Evolutionary conservation across 2,888 invertebrate genomes (phyloP).

Genomic region (Nephrocerus scutellatus): DNA sequence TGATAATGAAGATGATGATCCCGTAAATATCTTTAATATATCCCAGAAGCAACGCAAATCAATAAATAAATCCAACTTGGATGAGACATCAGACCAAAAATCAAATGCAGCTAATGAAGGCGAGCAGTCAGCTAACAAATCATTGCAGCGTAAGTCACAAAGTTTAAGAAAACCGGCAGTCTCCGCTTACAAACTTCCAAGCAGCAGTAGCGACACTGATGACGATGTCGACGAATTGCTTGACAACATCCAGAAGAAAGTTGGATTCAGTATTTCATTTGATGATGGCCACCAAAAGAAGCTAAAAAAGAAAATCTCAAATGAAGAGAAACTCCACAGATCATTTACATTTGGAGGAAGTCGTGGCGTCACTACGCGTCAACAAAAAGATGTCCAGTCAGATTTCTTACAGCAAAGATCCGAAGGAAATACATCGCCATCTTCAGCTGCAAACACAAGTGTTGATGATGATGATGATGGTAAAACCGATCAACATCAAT

Average conservation of each 20-base stretch:
- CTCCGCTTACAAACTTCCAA: not conserved
- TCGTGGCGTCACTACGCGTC: not conserved
- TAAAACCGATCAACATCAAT: not conserved
- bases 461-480: not conserved
- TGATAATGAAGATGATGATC: too few relatives aligned
- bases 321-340: slow-evolving; percentile 15
- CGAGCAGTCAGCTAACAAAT: too few relatives aligned
- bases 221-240: slow-evolving; percentile 10
- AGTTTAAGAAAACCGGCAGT: not conserved
- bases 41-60: too few relatives aligned
- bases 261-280: slow-evolving; percentile 23
- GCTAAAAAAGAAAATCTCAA: slow-evolving; percentile 5
- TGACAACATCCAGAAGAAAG: slow-evolving; percentile 1
- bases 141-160: too few relatives aligned
- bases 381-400: too few relatives aligned
- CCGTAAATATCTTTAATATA: too few relatives aligned
- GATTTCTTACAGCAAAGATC: too few relatives aligned
- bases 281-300: slow-evolving; percentile 16
- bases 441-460: too few relatives aligned
- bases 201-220: not conserved
- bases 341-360: slow-evolving; percentile 26
- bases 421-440: too few relatives aligned
- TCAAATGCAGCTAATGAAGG: too few relatives aligned
- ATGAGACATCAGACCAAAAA: too few relatives aligned
- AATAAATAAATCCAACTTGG: too few relatives aligned